Conservation (phyloP, 2,113 vertebrate genomes). For the Patagioenas fasciata region DNA sequence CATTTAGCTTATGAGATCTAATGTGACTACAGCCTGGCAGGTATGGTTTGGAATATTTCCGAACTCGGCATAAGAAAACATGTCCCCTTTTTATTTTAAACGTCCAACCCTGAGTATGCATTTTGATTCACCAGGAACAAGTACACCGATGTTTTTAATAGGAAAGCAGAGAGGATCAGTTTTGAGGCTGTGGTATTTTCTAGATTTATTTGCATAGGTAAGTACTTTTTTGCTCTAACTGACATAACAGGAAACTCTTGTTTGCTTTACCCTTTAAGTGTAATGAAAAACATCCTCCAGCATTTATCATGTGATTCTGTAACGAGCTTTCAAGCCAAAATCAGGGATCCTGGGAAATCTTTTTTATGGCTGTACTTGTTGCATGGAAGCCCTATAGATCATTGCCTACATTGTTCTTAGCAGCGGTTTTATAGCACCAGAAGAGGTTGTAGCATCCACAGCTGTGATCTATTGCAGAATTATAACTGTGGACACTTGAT, state of each 20-base stretch:
- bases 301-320: not conserved
- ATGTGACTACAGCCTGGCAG: not conserved
- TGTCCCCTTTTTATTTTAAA: not conserved
- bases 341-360: slow-evolving; percentile 17
- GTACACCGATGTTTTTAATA: not conserved
- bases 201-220: slow-evolving; percentile 19
- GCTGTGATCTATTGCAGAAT: not conserved
- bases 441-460: not conserved
- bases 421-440: not conserved
- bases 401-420: not conserved
- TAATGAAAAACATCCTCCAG: not conserved
- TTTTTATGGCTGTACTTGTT: not conserved
- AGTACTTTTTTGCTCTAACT: slow-evolving; percentile 2
- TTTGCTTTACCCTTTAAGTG: slow-evolving; percentile 19
- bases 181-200: slow-evolving; percentile 40
- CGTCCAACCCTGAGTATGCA: not conserved
- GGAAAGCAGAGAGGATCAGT: slow-evolving; percentile 18
- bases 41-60: not conserved
- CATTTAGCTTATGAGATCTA: not conserved
- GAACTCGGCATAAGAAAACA: not conserved
- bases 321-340: slow-evolving; percentile 3
- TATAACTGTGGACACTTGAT: not conserved
- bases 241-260: slow-evolving; percentile 39
- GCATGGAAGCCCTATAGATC: not conserved
- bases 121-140: not conserved